Percentiles rank a stretch among this genome's conserved stretches.
Conservation (phyloP, 1,140 invertebrate genomes). For the Chironomus tepperi region DNA sequence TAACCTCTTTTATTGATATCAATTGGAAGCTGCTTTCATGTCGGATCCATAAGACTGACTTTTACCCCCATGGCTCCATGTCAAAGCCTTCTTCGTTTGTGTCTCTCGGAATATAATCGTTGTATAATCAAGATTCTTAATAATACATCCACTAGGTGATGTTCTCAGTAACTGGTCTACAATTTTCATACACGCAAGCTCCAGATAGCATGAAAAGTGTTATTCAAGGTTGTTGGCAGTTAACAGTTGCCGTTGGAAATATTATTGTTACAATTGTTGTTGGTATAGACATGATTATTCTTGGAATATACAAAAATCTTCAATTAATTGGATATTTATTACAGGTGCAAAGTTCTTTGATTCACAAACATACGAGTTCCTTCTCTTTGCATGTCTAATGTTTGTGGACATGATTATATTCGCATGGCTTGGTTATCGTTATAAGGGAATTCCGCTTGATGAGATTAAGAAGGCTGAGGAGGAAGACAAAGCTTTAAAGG, state of each 20-base stretch:
- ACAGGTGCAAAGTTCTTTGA: conserved; percentile 33
- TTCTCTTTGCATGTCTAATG: conserved; percentile 57
- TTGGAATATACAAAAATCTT: too few species aligned
- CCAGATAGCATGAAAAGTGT: conserved; percentile 62
- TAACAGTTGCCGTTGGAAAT: conserved; percentile 73
- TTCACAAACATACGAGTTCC: conserved; percentile 61
- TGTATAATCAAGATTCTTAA: background rate
- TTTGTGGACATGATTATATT: background rate
- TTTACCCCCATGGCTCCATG: too few species aligned
- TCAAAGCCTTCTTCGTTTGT: too few species aligned
- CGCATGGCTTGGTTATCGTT: background rate
- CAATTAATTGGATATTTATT: too few species aligned
- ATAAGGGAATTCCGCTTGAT: conserved; percentile 17
- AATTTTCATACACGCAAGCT: conserved; percentile 57
- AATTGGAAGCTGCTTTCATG: too few species aligned
- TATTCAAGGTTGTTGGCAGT: conserved; percentile 66
- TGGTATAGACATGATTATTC: conserved; percentile 42
- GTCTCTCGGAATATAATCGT: too few species aligned
- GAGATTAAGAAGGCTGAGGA: background rate
- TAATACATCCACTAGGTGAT: conserved; percentile 50
- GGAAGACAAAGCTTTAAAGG: background rate
- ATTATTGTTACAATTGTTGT: conserved; percentile 69
- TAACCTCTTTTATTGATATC: too few species aligned
- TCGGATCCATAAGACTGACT: too few species aligned
- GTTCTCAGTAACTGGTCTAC: conserved; percentile 64